Evolutionary conservation across 2,888 invertebrate species (phyloP).

Genomic region (Sclerodermus sp.): DNA sequence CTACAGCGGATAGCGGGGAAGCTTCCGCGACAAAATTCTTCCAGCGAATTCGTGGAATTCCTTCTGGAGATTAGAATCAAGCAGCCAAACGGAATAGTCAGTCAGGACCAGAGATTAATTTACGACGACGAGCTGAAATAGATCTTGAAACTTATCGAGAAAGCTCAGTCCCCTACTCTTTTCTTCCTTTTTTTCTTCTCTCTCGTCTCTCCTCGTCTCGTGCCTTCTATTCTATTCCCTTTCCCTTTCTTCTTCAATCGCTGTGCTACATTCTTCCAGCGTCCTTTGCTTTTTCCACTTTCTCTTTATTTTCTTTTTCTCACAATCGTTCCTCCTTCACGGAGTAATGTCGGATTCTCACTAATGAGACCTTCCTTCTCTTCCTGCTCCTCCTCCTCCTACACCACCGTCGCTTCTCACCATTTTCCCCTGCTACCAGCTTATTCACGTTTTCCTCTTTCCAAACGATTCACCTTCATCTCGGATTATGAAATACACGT

Average conservation of each 20-base stretch:
- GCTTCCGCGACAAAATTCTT: slow-evolving; percentile 9
- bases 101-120: slow-evolving; percentile 36
- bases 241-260: background rate
- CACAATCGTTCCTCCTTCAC: background rate
- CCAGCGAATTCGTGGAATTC: slow-evolving; percentile 23
- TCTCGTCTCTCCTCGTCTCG: background rate
- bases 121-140: slow-evolving; percentile 32
- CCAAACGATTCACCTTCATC: no score
- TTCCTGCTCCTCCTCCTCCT: background rate
- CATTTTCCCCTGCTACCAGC: background rate
- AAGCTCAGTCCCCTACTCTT: slow-evolving; percentile 6
- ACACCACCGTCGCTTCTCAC: background rate
- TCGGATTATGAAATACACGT: no score
- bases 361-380: background rate
- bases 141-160: slow-evolving; percentile 33
- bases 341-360: no score
- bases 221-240: no score
- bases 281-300: background rate
- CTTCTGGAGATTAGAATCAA: slow-evolving; percentile 38
- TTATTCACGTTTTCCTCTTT: no score
- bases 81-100: slow-evolving; percentile 32
- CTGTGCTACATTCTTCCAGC: no score
- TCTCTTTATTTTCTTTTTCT: background rate
- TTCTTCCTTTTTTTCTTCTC: background rate
- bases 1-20: slow-evolving; percentile 17